phyloP scores from a whole-genome alignment of 2,888 invertebrate genomes.

The Lamproptera curius region DNA sequence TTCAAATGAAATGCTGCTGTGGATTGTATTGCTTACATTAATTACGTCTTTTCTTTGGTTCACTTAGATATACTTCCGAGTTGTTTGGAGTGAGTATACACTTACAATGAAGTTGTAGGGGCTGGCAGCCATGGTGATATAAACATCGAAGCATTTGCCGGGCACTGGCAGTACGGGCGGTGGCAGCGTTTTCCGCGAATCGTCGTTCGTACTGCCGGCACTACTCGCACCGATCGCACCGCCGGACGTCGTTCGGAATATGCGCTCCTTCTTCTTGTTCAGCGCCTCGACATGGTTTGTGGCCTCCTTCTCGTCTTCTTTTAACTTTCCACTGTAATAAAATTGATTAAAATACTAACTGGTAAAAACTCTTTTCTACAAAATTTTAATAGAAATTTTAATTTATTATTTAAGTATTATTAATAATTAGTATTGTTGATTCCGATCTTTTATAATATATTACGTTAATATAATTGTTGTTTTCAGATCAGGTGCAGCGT shows the following conservation, averaged over 20 bases:
- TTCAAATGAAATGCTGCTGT: too few species aligned
- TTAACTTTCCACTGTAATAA: constrained; percentile 44
- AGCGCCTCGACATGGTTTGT: constrained; percentile 58
- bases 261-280: constrained; percentile 68
- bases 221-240: constrained; percentile 20
- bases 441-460: too few species aligned
- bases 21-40: too few species aligned
- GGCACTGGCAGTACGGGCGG: constrained; percentile 56
- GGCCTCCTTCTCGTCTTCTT: constrained; percentile 48
- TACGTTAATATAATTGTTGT: too few species aligned
- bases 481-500: too few species aligned
- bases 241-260: constrained; percentile 51
- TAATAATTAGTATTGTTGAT: too few species aligned
- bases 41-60: too few species aligned
- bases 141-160: constrained; percentile 82
- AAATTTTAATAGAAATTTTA: too few species aligned
- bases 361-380: too few species aligned
- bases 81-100: too few species aligned
- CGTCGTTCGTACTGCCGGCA: constrained; percentile 19
- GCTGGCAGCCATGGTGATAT: constrained; percentile 86
- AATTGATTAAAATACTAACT: background rate
- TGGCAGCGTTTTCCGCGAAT: constrained; percentile 50
- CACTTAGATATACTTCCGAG: too few species aligned
- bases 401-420: too few species aligned
- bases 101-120: constrained; percentile 85